Conservation (phyloP, 2,888 invertebrate genomes). For the Philereme transversata region DNA sequence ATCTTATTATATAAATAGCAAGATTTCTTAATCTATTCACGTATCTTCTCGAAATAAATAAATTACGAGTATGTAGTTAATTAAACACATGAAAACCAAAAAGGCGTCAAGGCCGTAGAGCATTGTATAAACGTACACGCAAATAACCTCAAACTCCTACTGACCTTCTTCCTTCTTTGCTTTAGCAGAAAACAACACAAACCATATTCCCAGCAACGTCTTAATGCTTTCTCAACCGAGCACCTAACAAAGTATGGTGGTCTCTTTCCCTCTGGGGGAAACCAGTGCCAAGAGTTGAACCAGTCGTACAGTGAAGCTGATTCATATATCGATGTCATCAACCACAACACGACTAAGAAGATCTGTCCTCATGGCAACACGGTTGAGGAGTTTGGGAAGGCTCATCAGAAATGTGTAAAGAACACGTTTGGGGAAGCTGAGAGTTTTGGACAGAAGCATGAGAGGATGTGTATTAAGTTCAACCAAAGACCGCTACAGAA, state of each 20-base stretch:
- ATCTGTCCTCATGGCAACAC: constrained; percentile 77
- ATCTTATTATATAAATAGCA: too few species aligned
- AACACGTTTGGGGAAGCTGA: constrained; percentile 66
- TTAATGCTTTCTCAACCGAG: constrained; percentile 81
- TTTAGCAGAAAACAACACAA: constrained; percentile 80
- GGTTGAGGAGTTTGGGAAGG: constrained; percentile 78
- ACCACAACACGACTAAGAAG: constrained; percentile 65
- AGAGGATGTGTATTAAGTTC: constrained; percentile 79
- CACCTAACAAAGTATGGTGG: constrained; percentile 79
- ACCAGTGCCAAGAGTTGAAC: constrained; percentile 77
- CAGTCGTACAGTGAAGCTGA: constrained; percentile 79
- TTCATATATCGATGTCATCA: constrained; percentile 76
- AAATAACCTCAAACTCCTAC: constrained; percentile 45
- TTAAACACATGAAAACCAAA: constrained; percentile 24
- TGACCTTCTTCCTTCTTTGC: constrained; percentile 65
- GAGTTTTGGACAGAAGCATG: constrained; percentile 72
- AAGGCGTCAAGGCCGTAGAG: constrained; percentile 24
- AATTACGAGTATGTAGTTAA: not conserved
- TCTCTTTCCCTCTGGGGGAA: constrained; percentile 76
- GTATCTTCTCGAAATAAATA: too few species aligned
- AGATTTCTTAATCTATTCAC: too few species aligned
- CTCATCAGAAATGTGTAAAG: constrained; percentile 79
- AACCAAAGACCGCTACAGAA: constrained; percentile 78
- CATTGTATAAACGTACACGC: constrained; percentile 34
- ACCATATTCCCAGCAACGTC: constrained; percentile 82